Percentiles rank a stretch among this genome's conserved stretches.
Conservation (phyloP, 2,888 invertebrate species). For the Drosophila ezoana region DNA sequence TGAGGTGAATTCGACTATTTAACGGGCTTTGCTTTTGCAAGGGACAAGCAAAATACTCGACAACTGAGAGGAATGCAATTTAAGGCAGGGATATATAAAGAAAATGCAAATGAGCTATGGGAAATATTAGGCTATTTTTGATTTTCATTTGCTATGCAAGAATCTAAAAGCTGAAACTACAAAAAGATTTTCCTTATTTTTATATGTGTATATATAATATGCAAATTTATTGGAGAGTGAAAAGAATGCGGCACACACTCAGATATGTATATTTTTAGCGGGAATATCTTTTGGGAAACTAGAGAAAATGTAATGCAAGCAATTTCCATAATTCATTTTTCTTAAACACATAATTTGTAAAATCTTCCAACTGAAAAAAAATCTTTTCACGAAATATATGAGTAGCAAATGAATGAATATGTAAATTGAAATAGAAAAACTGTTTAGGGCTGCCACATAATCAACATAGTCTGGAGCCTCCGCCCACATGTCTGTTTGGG, state of each 20-base stretch:
- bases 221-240: too few relatives aligned
- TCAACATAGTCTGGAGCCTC: neutral
- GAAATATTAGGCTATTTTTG: neutral
- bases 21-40: slow-evolving; percentile 1
- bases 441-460: slow-evolving; percentile 5
- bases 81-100: neutral
- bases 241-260: too few relatives aligned
- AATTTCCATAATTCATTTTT: too few relatives aligned
- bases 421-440: slow-evolving; percentile 30
- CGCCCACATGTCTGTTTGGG: neutral
- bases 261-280: too few relatives aligned
- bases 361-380: neutral
- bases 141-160: neutral
- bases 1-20: slow-evolving; percentile 10
- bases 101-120: slow-evolving; percentile 10
- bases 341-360: neutral
- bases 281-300: too few relatives aligned
- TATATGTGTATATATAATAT: too few relatives aligned
- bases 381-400: neutral
- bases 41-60: neutral
- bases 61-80: neutral
- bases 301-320: too few relatives aligned
- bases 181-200: too few relatives aligned
- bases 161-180: neutral
- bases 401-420: slow-evolving; percentile 20